Evolutionary conservation across 2,888 invertebrate genomes (phyloP).

Genomic region (Scelioninae gen. 2): DNA sequence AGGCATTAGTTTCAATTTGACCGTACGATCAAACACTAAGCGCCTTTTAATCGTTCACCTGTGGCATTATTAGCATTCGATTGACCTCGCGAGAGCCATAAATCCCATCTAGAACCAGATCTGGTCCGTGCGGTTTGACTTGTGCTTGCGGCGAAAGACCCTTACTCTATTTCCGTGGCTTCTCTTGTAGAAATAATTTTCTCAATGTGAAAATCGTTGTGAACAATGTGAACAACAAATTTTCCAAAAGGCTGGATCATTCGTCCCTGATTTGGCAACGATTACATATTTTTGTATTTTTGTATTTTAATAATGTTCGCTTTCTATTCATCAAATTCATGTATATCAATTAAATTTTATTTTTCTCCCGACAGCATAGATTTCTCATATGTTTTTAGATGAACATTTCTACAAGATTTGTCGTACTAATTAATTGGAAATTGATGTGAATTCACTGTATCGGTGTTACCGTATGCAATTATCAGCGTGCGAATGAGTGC

Average conservation of each 20-base stretch:
- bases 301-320: too few species aligned
- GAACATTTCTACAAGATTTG: too few species aligned
- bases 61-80: conserved; percentile 62
- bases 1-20: conserved; percentile 53
- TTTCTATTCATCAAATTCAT: too few species aligned
- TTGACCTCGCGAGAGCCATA: conserved; percentile 62
- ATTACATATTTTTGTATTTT: too few species aligned
- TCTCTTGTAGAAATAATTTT: too few species aligned
- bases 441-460: conserved; percentile 55
- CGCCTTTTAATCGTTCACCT: conserved; percentile 59
- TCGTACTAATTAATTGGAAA: conserved; percentile 63
- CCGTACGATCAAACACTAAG: conserved; percentile 53
- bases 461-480: conserved; percentile 66
- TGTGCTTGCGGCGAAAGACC: conserved; percentile 55
- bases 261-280: too few species aligned
- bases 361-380: too few species aligned
- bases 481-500: conserved; percentile 65
- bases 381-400: too few species aligned
- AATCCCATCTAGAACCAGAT: conserved; percentile 56
- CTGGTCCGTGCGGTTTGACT: conserved; percentile 38
- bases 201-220: too few species aligned
- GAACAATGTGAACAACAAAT: too few species aligned
- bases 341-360: too few species aligned
- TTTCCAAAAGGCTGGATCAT: too few species aligned
- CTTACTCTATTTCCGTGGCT: conserved; percentile 59